Evolutionary conservation across 2,797 vertebrate genomes (phyloP).

Genomic region (Syngnathus rostellatus): DNA sequence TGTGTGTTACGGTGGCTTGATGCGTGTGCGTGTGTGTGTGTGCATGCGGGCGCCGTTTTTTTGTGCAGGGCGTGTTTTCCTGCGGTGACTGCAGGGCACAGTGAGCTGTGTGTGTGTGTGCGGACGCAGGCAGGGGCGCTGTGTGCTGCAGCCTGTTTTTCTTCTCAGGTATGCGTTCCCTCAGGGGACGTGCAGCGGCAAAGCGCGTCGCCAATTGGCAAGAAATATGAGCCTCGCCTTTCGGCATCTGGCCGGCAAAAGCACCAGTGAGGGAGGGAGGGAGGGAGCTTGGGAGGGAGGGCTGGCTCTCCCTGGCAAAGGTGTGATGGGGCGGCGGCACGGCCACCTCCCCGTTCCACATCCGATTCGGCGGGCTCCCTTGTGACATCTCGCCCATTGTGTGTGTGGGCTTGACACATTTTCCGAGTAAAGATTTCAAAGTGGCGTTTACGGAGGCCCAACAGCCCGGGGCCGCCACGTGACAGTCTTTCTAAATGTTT

Average conservation of each 20-base stretch:
- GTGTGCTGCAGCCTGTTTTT: constrained; percentile 66
- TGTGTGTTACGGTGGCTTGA: constrained; percentile 19
- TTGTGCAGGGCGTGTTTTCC: constrained; percentile 57
- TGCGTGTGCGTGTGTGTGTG: constrained; percentile 27
- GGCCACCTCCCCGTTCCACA: neutral
- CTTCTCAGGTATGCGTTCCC: constrained; percentile 73
- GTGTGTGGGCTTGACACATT: too few species aligned
- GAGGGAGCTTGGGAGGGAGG: neutral
- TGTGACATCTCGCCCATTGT: too few species aligned
- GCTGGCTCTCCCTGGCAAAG: neutral
- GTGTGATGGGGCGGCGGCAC: neutral
- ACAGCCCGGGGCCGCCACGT: too few species aligned
- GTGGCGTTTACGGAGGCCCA: too few species aligned
- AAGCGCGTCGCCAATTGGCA: constrained; percentile 45
- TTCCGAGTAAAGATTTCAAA: too few species aligned
- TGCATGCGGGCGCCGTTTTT: neutral
- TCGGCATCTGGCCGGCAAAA: neutral
- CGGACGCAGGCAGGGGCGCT: constrained; percentile 56
- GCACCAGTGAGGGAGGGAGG: neutral
- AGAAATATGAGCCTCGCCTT: constrained; percentile 13
- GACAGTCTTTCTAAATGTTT: too few species aligned
- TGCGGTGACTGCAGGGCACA: constrained; percentile 65
- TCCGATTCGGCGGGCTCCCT: too few species aligned
- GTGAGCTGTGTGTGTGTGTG: constrained; percentile 48
- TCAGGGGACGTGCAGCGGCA: constrained; percentile 63